Evolutionary conservation across 2,113 vertebrate species (phyloP).

Genomic region (Scolopax mira): DNA sequence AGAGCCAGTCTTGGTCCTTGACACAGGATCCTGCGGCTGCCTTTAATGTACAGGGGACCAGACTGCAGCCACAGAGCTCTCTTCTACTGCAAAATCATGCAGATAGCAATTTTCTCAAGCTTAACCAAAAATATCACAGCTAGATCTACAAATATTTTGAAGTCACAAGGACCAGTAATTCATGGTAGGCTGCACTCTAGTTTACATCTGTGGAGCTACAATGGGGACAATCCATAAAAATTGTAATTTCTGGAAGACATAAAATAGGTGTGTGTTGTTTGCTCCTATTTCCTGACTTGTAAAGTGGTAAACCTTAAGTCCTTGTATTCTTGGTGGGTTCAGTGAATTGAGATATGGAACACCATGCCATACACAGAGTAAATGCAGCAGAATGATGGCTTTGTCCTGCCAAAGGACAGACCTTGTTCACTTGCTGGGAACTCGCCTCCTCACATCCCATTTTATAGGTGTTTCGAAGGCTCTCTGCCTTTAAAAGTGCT

Average conservation of each 20-base stretch:
- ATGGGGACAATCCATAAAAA: neutral
- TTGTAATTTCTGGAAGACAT: neutral
- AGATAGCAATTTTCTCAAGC: neutral
- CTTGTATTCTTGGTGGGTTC: neutral
- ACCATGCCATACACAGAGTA: neutral
- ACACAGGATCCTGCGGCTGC: neutral
- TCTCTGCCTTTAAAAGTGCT: neutral
- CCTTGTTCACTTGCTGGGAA: neutral
- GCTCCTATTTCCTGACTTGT: neutral
- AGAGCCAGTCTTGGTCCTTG: neutral
- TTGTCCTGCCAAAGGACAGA: neutral
- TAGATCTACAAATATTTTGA: neutral
- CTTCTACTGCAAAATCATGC: neutral
- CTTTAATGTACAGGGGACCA: neutral
- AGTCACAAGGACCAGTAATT: neutral
- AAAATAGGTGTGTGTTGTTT: neutral
- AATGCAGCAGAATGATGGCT: neutral
- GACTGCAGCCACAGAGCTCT: neutral
- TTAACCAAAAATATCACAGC: neutral
- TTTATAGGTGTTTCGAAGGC: neutral
- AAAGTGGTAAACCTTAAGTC: neutral
- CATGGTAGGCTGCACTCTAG: neutral
- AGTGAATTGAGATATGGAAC: neutral
- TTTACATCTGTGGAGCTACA: neutral
- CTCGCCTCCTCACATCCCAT: neutral